Evolutionary conservation across 2,888 invertebrate genomes (phyloP).

Genomic region (Sinhomidia bicolor): DNA sequence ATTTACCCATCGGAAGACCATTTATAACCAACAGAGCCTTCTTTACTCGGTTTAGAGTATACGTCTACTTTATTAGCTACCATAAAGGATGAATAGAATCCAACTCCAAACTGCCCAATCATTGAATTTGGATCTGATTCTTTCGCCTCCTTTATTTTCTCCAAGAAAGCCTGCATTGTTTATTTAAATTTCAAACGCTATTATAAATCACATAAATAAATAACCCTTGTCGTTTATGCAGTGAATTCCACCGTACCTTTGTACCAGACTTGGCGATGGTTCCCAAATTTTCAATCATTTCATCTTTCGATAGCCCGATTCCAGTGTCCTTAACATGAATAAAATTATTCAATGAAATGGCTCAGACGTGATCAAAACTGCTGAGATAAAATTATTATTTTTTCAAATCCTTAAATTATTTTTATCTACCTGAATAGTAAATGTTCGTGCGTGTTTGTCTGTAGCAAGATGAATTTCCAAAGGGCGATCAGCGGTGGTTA

Average conservation of each 20-base stretch:
- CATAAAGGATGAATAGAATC: constrained; percentile 99
- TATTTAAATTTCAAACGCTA: constrained; percentile 48
- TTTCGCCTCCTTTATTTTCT: constrained; percentile 87
- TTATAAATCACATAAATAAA: no score
- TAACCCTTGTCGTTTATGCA: no score
- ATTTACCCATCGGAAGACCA: constrained; percentile 77
- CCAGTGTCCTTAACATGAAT: constrained; percentile 89
- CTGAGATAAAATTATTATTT: no score
- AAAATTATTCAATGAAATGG: neutral
- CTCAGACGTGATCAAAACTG: no score
- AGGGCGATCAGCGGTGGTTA: constrained; percentile 85
- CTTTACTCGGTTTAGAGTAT: constrained; percentile 88
- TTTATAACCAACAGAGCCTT: constrained; percentile 86
- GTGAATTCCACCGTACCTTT: constrained; percentile 87
- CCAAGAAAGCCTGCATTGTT: constrained; percentile 87
- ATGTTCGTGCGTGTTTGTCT: constrained; percentile 91
- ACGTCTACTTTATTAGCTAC: constrained; percentile 97
- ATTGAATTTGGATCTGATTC: constrained; percentile 86
- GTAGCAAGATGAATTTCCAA: constrained; percentile 94
- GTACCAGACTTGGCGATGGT: constrained; percentile 98
- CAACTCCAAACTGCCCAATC: constrained; percentile 99
- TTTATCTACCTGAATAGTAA: constrained; percentile 91
- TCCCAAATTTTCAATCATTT: constrained; percentile 94
- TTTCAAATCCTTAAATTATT: neutral
- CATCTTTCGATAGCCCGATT: constrained; percentile 97